A percentile compares a stretch with the other conserved stretches of the same genome.
Evolutionary conservation across 2,797 vertebrate species (phyloP).

Genomic region (Meriones psammophilus): DNA sequence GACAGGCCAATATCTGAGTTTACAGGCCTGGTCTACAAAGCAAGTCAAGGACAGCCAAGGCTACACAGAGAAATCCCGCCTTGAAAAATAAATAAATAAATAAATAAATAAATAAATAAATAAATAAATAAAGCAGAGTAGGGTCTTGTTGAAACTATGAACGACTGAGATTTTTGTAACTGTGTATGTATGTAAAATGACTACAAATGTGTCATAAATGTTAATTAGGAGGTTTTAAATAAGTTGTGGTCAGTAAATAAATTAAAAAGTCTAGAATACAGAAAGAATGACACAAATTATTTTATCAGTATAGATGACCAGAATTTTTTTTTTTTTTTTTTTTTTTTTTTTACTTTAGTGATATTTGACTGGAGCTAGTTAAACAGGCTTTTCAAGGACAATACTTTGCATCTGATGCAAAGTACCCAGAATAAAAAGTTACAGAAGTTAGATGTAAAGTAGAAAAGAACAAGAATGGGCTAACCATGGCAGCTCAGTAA

Average conservation of each 20-base stretch:
- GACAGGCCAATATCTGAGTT: too few relatives aligned
- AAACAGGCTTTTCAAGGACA: background rate
- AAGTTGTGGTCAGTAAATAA: conserved; percentile 8
- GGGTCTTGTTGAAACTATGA: background rate
- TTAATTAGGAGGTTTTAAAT: background rate
- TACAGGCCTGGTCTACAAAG: too few relatives aligned
- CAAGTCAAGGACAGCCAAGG: too few relatives aligned
- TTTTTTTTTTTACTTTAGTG: background rate
- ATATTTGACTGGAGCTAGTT: conserved; percentile 15
- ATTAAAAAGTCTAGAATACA: background rate
- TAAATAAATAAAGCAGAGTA: too few relatives aligned
- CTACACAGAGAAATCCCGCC: too few relatives aligned
- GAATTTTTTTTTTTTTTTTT: background rate
- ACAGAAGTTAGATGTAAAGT: background rate
- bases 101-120: too few relatives aligned
- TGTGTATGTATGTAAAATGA: background rate
- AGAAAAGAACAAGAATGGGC: background rate
- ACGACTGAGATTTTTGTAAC: background rate
- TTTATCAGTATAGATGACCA: background rate
- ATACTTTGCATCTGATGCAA: background rate
- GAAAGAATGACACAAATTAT: conserved; percentile 26
- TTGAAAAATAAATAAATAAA: too few relatives aligned
- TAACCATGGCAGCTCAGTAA: background rate
- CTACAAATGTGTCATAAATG: background rate
- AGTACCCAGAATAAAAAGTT: background rate